phyloP scores from a whole-genome alignment of 2,113 vertebrate genomes.

The Elgaria multicarinata region DNA sequence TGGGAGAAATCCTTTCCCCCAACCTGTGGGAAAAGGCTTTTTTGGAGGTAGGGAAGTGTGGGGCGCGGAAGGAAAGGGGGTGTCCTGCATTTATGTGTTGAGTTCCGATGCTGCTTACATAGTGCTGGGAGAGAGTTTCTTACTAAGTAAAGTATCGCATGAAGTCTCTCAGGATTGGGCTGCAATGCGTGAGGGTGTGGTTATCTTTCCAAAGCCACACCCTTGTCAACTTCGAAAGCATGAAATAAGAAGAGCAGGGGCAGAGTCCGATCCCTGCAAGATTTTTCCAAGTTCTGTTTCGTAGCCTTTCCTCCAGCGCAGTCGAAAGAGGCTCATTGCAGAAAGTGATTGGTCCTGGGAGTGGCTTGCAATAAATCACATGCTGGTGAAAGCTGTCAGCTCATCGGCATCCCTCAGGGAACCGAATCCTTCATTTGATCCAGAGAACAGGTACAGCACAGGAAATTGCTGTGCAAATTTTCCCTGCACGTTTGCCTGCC shows the following conservation, averaged over 20 bases:
- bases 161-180: not conserved
- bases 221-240: not conserved
- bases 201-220: constrained; percentile 6
- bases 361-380: constrained; percentile 7
- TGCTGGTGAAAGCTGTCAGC: not conserved
- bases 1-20: too few relatives aligned
- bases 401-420: not conserved
- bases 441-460: constrained; percentile 7
- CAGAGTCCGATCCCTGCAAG: not conserved
- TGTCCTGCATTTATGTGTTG: not conserved
- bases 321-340: not conserved
- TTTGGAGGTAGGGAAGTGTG: too few relatives aligned
- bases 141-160: not conserved
- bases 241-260: not conserved
- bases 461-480: not conserved
- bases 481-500: not conserved
- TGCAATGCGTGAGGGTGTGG: not conserved
- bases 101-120: not conserved
- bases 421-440: constrained; percentile 1
- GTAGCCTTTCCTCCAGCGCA: not conserved
- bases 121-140: not conserved
- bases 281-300: constrained; percentile 1
- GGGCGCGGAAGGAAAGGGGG: not conserved
- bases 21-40: too few relatives aligned
- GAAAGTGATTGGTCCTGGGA: not conserved